Percentiles rank a stretch among this genome's conserved stretches.
phyloP scores from a whole-genome alignment of 2,888 invertebrate species.

The Apoda limacodes region DNA sequence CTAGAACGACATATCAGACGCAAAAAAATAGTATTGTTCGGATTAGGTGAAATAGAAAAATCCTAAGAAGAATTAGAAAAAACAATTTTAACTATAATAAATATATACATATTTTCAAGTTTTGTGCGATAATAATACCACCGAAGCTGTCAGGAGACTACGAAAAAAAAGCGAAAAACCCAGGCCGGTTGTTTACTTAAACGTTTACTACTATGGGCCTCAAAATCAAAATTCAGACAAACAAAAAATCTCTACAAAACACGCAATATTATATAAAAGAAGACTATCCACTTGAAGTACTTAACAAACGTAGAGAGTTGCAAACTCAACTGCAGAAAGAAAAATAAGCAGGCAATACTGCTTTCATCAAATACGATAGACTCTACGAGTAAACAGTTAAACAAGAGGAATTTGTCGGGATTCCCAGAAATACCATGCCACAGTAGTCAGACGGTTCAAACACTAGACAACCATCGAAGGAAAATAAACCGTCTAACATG shows the following conservation, averaged over 20 bases:
- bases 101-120: constrained; percentile 13
- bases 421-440: constrained; percentile 1
- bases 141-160: constrained; percentile 17
- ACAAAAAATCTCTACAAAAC: not conserved
- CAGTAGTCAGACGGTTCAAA: not conserved
- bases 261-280: constrained; percentile 6
- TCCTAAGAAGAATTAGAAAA: constrained; percentile 17
- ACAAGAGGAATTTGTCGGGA: constrained; percentile 9
- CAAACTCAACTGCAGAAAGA: constrained; percentile 6
- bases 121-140: constrained; percentile 9
- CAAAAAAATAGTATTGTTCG: constrained; percentile 9
- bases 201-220: constrained; percentile 14
- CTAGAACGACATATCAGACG: constrained; percentile 4
- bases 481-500: constrained; percentile 6
- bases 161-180: constrained; percentile 16
- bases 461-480: constrained; percentile 7
- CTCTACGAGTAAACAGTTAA: constrained; percentile 3
- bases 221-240: constrained; percentile 12
- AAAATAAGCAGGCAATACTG: constrained; percentile 4
- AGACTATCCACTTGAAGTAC: constrained; percentile 8
- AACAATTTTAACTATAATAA: constrained; percentile 21
- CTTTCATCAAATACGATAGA: constrained; percentile 11
- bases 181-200: constrained; percentile 17
- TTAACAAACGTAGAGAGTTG: constrained; percentile 5
- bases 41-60: constrained; percentile 10